Percentiles rank a stretch among this genome's conserved stretches.
Conservation (phyloP, 1,140 invertebrate genomes). For the Pectinophora gossypiella region DNA sequence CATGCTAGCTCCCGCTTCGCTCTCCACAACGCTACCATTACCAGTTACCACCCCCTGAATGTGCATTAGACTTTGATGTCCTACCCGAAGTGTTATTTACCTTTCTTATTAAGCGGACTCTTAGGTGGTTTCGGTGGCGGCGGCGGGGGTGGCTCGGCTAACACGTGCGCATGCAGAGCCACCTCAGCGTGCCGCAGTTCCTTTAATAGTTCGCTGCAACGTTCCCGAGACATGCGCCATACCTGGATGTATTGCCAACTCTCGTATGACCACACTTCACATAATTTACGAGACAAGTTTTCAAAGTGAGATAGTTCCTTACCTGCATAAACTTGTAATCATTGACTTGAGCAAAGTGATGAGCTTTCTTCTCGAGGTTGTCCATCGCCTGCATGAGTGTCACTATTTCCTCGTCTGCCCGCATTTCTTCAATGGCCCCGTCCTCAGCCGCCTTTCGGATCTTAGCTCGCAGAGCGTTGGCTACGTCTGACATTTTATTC, state of each 20-base stretch:
- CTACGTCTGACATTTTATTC: conserved; percentile 85
- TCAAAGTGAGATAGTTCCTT: neutral
- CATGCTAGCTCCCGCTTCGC: no score
- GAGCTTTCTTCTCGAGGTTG: conserved; percentile 80
- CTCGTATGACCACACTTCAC: no score
- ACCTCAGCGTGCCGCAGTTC: conserved; percentile 45
- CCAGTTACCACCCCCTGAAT: no score
- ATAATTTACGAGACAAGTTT: no score
- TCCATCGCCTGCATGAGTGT: conserved; percentile 79
- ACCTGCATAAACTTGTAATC: conserved; percentile 60
- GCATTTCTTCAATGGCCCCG: conserved; percentile 75
- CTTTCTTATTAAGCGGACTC: conserved; percentile 47
- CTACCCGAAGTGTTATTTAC: no score
- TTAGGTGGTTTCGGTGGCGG: conserved; percentile 40
- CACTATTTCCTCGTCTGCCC: conserved; percentile 77
- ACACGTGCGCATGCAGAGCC: conserved; percentile 52
- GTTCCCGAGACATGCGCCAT: conserved; percentile 51
- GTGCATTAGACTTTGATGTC: no score
- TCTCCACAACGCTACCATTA: no score
- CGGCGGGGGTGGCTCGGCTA: conserved; percentile 52
- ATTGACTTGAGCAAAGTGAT: conserved; percentile 77
- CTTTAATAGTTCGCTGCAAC: conserved; percentile 29
- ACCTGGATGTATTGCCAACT: no score
- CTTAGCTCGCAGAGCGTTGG: conserved; percentile 79
- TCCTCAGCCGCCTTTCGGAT: conserved; percentile 76